A percentile compares a stretch with the other conserved stretches of the same genome.
Conservation (phyloP, 2,797 vertebrate species). For the Ctenochaetus hawaiiensis region DNA sequence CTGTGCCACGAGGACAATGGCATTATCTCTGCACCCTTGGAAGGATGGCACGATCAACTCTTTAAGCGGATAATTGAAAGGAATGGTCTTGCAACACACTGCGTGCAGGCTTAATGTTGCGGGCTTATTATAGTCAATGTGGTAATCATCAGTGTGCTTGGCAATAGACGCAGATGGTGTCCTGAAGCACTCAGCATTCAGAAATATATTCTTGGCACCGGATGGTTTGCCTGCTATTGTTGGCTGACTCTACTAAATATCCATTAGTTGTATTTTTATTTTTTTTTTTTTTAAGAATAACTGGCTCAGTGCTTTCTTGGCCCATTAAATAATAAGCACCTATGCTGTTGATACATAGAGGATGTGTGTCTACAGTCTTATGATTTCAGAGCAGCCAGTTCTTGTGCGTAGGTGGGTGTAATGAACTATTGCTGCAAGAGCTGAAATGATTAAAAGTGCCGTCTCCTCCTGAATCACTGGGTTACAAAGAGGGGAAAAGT, state of each 20-base stretch:
- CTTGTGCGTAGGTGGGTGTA: not conserved
- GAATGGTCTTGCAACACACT: constrained; percentile 52
- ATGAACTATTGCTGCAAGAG: constrained; percentile 35
- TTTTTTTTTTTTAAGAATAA: too few relatives aligned
- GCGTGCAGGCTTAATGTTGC: constrained; percentile 54
- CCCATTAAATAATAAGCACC: constrained; percentile 52
- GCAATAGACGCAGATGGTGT: constrained; percentile 65
- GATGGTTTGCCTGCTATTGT: constrained; percentile 53
- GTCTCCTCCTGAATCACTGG: constrained; percentile 18
- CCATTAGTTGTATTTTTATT: constrained; percentile 68
- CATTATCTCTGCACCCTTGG: constrained; percentile 37
- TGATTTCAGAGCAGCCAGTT: too few relatives aligned
- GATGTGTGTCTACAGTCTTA: constrained; percentile 10
- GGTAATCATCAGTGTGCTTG: constrained; percentile 67
- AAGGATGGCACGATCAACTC: constrained; percentile 36
- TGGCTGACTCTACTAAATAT: constrained; percentile 63
- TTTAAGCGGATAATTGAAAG: constrained; percentile 60
- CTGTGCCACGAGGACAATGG: constrained; percentile 38
- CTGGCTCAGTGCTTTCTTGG: constrained; percentile 44
- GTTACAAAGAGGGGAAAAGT: constrained; percentile 20
- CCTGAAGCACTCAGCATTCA: constrained; percentile 54
- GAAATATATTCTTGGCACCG: constrained; percentile 51
- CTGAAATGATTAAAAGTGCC: constrained; percentile 32
- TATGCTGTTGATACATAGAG: constrained; percentile 42
- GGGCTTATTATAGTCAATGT: constrained; percentile 59